These are phyloP conservation scores for Pherbina coryleti DNA, from an alignment of 2,888 invertebrate genomes.

Conservation along the genomic window DNA sequence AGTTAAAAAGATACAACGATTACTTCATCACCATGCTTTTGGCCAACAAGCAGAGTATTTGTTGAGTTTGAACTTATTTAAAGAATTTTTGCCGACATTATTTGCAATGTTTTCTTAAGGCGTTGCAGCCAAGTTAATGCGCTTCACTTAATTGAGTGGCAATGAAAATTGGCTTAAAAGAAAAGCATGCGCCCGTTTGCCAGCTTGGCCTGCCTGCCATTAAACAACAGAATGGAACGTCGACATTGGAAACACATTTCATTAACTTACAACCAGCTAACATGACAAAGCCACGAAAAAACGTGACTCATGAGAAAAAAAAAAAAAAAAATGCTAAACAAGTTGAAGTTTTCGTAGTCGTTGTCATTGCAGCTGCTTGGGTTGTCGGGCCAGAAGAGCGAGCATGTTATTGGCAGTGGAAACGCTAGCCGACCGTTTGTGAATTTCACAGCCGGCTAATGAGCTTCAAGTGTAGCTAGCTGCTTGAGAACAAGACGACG, in stretches of 20 bases:
- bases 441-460: not conserved
- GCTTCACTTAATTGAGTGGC: slow-evolving; percentile 1
- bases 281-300: slow-evolving; percentile 20
- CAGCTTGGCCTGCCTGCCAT: not conserved
- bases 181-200: not conserved
- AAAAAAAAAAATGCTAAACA: not conserved
- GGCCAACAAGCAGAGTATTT: not conserved
- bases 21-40: slow-evolving; percentile 15
- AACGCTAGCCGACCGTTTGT: not conserved
- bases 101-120: not conserved
- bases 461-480: not conserved
- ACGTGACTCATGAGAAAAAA: slow-evolving; percentile 33
- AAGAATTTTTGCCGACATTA: not conserved
- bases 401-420: not conserved
- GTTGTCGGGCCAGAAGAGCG: no score
- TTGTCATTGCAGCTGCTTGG: not conserved
- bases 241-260: slow-evolving; percentile 17
- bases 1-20: slow-evolving; percentile 14
- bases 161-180: not conserved
- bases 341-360: not conserved
- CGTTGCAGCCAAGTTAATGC: slow-evolving; percentile 6
- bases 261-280: slow-evolving; percentile 23
- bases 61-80: not conserved
- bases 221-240: not conserved
- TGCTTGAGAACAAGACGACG: not conserved